These are phyloP conservation scores for Anoplolepis gracilipes DNA, from an alignment of 1,140 invertebrate genomes.

Conservation along the genomic window DNA sequence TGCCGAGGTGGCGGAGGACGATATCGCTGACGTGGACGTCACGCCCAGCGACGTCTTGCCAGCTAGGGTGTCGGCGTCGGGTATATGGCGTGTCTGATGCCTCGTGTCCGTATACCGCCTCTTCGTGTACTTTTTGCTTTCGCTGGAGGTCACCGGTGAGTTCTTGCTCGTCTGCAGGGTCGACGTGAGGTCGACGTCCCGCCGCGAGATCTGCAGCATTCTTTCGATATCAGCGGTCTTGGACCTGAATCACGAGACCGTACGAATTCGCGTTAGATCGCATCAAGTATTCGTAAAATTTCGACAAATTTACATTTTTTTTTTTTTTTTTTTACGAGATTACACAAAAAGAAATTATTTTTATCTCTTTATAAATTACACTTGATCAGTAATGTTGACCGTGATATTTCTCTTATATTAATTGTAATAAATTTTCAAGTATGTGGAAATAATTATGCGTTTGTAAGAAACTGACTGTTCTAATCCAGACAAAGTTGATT, in stretches of 20 bases:
- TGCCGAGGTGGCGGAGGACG: slow-evolving; percentile 68
- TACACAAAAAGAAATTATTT: background rate
- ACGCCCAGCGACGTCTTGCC: slow-evolving; percentile 67
- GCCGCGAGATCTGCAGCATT: slow-evolving; percentile 84
- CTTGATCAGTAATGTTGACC: background rate
- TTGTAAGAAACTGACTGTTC: background rate
- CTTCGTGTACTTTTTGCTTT: slow-evolving; percentile 88
- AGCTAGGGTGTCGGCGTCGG: slow-evolving; percentile 85
- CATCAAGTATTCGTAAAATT: background rate
- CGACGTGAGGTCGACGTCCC: slow-evolving; percentile 61
- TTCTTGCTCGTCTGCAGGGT: slow-evolving; percentile 65
- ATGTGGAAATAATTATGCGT: background rate
- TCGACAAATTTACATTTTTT: background rate
- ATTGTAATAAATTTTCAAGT: background rate
- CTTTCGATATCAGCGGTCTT: slow-evolving; percentile 90
- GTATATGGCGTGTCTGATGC: slow-evolving; percentile 88
- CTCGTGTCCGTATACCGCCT: slow-evolving; percentile 88
- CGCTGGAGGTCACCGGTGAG: slow-evolving; percentile 76
- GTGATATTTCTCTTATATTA: background rate
- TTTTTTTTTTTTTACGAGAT: too few relatives aligned
- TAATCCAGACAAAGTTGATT: background rate
- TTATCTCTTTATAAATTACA: background rate
- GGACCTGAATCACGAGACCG: slow-evolving; percentile 81
- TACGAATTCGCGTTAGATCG: background rate
- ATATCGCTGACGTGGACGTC: slow-evolving; percentile 65